Evolutionary conservation across 64 coral and sea anemone genomes (phyloP).

Genomic region (Montipora capricornis): DNA sequence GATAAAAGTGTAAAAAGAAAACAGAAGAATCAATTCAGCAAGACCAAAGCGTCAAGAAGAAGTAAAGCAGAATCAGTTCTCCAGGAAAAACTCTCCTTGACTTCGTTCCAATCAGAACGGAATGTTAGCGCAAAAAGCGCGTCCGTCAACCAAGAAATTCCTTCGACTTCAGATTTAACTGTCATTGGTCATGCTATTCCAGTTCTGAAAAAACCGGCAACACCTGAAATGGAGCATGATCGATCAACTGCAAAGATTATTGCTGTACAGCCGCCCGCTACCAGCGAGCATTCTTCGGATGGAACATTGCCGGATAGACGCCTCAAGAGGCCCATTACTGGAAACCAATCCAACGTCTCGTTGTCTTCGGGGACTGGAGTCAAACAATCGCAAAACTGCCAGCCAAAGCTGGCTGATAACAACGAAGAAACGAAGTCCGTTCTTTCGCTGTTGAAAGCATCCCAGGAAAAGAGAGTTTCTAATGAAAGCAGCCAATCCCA

Average conservation of each 20-base stretch:
- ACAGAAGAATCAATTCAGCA: not conserved
- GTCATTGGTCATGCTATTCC: not conserved
- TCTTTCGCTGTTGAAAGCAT: not conserved
- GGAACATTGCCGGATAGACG: not conserved
- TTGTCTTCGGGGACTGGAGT: not conserved
- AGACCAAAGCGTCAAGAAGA: not conserved
- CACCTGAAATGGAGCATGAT: not conserved
- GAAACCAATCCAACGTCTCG: constrained; percentile 1
- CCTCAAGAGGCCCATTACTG: not conserved
- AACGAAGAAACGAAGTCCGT: not conserved
- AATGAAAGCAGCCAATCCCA: not conserved
- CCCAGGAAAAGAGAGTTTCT: not conserved
- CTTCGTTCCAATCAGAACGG: not conserved
- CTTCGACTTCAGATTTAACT: not conserved
- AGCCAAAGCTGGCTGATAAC: not conserved
- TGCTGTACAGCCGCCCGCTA: not conserved
- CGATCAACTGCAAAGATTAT: not conserved
- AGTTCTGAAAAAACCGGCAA: not conserved
- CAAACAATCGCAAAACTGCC: too few relatives aligned
- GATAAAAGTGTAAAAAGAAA: not conserved
- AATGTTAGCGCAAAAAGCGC: not conserved
- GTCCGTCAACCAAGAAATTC: not conserved
- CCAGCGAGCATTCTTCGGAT: constrained; percentile 6
- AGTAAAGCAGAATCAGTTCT: not conserved
- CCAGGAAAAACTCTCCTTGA: not conserved